Evolutionary conservation across 2,888 invertebrate species (phyloP), one percentile per base, ranked within the genome.

Genomic region (Agriopis leucophaearia): DNA sequence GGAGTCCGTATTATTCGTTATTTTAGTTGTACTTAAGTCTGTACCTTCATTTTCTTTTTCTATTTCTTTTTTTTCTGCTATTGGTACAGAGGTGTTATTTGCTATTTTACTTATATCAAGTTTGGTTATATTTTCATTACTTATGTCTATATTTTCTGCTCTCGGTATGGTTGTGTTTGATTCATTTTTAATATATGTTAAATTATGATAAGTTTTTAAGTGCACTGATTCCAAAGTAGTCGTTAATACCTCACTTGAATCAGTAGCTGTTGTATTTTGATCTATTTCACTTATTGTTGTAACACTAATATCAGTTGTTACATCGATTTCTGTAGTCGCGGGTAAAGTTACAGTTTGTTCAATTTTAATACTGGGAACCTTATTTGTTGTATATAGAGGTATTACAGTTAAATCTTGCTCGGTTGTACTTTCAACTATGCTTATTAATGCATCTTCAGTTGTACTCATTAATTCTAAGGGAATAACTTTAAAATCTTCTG

Each of bases 391-490:
- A 36, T 85, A 78, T 27, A 94, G 63, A 13, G 93, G 93, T 66
- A 94, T 91, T 0, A 94, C 93, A 35, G 90, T 89, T 62, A 92
- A 80, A 78, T 93, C 91, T 10, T 79, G 78, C 70, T 89, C 89
- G 40, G 85, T 82, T 45, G 90, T 91, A 74, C 88, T 92, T 61
- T 92, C 91, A 47, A 83, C 57, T 57, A 88, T 78, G 78, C 85
- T 89, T 58, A 80, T 51, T 69, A 85, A 67, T 69, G 74, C 71
- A 80, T 87, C 85, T 74, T 90, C 88, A 44, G 92, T 92, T 76
- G 93, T 94, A 78, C 88, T 90, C 69, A 90, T 57, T 69, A 93
- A 78, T 82, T 94, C 93, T 84, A 92, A 72, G 27, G 93, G 93
- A 79, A 94, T 89, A 35, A 91, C 89, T 78, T 86, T 89, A 69